Percentiles rank a stretch among this genome's conserved stretches.
phyloP scores from a whole-genome alignment of 1,140 invertebrate species.

The Bombus sibiricus region DNA sequence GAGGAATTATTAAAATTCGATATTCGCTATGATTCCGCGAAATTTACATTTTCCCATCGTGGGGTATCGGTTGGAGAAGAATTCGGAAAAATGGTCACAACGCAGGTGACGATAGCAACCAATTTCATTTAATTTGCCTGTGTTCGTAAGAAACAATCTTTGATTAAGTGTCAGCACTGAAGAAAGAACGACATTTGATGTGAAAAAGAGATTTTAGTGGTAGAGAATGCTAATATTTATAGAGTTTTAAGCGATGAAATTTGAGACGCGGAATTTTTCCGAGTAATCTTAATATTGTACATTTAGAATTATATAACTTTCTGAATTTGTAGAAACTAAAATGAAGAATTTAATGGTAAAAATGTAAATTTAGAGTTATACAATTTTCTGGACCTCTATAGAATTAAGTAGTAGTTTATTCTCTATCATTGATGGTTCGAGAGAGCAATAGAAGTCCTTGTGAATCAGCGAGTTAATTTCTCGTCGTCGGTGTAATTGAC shows the following conservation, averaged over 20 bases:
- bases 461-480: conserved; percentile 3
- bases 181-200: neutral
- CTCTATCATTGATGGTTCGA: neutral
- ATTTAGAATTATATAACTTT: too few relatives aligned
- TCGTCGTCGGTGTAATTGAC: conserved; percentile 40
- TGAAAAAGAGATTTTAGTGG: neutral
- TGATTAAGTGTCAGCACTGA: neutral
- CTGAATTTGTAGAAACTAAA: too few relatives aligned
- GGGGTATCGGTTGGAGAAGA: conserved; percentile 29
- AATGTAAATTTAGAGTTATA: neutral
- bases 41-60: conserved; percentile 26
- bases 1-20: conserved; percentile 38
- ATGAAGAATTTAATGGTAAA: neutral
- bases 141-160: conserved; percentile 1
- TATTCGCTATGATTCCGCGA: neutral
- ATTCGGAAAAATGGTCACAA: conserved; percentile 38
- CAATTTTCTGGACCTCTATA: neutral
- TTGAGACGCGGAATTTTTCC: neutral
- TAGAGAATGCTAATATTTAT: neutral
- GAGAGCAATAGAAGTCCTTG: neutral
- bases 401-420: neutral
- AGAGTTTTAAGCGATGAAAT: neutral
- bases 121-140: conserved; percentile 52
- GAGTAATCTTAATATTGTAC: too few relatives aligned
- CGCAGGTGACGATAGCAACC: conserved; percentile 48